Conservation (phyloP, 2,113 vertebrate species). For the Balaeniceps rex region DNA sequence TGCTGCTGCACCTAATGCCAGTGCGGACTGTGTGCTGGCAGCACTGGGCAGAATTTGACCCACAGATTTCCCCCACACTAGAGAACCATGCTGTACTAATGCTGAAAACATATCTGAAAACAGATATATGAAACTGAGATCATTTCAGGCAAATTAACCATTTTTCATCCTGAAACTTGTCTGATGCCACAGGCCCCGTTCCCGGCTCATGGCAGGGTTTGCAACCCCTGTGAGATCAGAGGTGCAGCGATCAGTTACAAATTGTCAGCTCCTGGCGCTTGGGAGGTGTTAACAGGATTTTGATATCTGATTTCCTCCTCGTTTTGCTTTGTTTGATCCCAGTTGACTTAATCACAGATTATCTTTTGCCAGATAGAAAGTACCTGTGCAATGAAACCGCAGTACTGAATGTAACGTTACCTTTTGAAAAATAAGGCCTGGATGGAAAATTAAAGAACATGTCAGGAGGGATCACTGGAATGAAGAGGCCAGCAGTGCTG, state of each 20-base stretch:
- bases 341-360: not conserved
- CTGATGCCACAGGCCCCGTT: not conserved
- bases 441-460: not conserved
- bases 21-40: not conserved
- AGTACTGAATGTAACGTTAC: not conserved
- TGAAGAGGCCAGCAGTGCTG: not conserved
- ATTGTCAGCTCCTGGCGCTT: not conserved
- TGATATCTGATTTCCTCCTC: conserved; percentile 10
- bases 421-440: not conserved
- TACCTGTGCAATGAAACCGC: not conserved
- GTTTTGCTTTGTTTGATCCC: not conserved
- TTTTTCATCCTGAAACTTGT: not conserved
- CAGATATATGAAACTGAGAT: not conserved
- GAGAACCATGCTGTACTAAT: not conserved
- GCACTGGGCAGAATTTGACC: not conserved
- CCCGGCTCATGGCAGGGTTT: not conserved
- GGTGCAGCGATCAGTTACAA: not conserved
- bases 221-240: not conserved
- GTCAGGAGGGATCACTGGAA: not conserved
- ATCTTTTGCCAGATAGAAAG: not conserved
- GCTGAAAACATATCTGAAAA: not conserved
- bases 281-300: not conserved
- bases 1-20: not conserved
- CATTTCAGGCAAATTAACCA: not conserved
- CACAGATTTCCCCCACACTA: not conserved